Evolutionary conservation across 2,888 invertebrate species (phyloP).

Genomic region (Torymus texanus): DNA sequence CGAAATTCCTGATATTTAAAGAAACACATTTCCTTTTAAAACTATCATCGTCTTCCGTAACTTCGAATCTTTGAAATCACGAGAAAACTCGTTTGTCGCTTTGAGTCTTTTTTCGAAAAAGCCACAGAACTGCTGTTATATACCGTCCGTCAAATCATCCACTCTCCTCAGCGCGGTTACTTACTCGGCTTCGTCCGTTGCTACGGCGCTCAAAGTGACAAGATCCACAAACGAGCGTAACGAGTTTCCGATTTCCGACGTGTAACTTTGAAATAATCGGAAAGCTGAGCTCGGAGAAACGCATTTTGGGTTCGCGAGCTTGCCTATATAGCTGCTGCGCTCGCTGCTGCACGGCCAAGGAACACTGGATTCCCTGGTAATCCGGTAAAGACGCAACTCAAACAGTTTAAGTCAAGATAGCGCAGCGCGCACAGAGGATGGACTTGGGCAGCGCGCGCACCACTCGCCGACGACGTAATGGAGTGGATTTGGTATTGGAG

Average conservation of each 20-base stretch:
- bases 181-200: neutral
- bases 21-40: no score
- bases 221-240: constrained; percentile 41
- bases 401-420: constrained; percentile 70
- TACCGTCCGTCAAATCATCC: no score
- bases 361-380: constrained; percentile 67
- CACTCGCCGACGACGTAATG: constrained; percentile 62
- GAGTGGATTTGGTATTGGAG: constrained; percentile 63
- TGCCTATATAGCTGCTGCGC: constrained; percentile 62
- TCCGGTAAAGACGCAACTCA: constrained; percentile 72
- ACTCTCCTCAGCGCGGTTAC: no score
- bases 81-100: no score
- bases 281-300: constrained; percentile 41
- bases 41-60: no score
- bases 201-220: constrained; percentile 25
- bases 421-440: constrained; percentile 55
- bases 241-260: constrained; percentile 50
- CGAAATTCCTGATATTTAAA: no score
- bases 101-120: no score
- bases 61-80: no score
- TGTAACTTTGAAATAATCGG: constrained; percentile 66
- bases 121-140: no score
- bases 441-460: constrained; percentile 55
- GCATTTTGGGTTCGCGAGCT: constrained; percentile 53
- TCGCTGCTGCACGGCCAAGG: constrained; percentile 62